Evolutionary conservation across 2,113 vertebrate species (phyloP).

Genomic region (Elephantulus edwardii): DNA sequence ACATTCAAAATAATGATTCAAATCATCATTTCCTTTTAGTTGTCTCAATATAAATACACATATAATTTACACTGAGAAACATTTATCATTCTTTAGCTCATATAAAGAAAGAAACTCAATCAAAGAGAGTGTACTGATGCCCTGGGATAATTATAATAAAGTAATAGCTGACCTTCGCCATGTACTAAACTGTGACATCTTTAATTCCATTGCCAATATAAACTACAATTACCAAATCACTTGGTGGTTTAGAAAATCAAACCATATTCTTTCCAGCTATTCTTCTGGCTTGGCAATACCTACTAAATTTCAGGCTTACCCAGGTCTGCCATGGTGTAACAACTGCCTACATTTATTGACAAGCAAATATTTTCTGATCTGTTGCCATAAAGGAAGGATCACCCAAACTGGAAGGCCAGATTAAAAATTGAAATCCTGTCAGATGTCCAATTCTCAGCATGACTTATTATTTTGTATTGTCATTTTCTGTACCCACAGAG

Average conservation of each 20-base stretch:
- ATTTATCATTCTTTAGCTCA: conserved; percentile 57
- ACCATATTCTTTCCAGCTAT: conserved; percentile 82
- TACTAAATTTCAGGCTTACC: conserved; percentile 81
- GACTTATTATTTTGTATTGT: conserved; percentile 76
- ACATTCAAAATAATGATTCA: conserved; percentile 39
- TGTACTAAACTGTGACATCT: conserved; percentile 84
- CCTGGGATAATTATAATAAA: conserved; percentile 75
- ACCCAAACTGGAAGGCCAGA: conserved; percentile 77
- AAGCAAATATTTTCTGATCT: conserved; percentile 81
- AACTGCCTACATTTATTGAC: conserved; percentile 79
- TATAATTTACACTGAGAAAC: conserved; percentile 34
- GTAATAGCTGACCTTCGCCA: conserved; percentile 85
- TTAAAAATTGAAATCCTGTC: conserved; percentile 77
- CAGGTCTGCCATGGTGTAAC: conserved; percentile 72
- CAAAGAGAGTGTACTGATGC: conserved; percentile 71
- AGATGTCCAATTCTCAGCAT: conserved; percentile 71
- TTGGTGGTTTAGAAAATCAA: conserved; percentile 85
- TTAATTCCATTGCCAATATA: conserved; percentile 85
- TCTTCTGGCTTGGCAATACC: conserved; percentile 83
- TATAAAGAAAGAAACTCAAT: conserved; percentile 59
- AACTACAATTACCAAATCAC: conserved; percentile 87
- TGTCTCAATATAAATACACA: conserved; percentile 33
- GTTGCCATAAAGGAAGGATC: conserved; percentile 73
- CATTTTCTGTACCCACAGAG: conserved; percentile 73
- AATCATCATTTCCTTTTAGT: conserved; percentile 49